Evolutionary conservation across 2,888 invertebrate species (phyloP), one percentile per base, ranked within the genome.

Genomic region (Penaeus monodon): DNA sequence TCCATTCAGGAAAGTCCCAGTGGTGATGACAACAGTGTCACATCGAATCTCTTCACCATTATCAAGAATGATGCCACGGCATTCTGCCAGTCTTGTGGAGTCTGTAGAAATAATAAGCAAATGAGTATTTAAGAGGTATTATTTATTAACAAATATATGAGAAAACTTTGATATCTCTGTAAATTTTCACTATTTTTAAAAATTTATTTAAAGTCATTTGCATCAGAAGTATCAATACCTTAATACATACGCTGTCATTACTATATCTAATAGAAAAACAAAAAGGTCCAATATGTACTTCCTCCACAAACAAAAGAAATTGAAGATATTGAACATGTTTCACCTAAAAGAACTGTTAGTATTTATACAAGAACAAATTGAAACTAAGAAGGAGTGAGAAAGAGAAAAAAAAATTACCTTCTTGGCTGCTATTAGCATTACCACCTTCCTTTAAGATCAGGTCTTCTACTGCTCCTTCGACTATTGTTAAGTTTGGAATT

Each of bases 1-100:
- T 0, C 96, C 97, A 88, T 96, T 94, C 70, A 98, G 93, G 93
- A 98, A 98, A 1, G 97, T 98, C 6, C 97, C 97, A 0, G 97
- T 97, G 94, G 88, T 88, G 74, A 88, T 88, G 10, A 98, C 94
- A 14, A 97, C 96, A 74, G 95, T 93, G 86, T 94, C 93, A 24
- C 95, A 94, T 7, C 92, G 91, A 86, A 96, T 93, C 91, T 93
- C 92, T 27, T 93, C 93, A 4, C 95, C 95, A 92, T 95, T 94
- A 90, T 92, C 94, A 94, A 91, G 10, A 92, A 92, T 44, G n/a
- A 91, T 90, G 12, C 91, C 91, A n/a, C 65, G 24, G 20, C 86
- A 87, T 65, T 78, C 63, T 22, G 70, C 83, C 63, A 27, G 44
- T 38, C 49, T 49, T 14, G 20, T 20, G 14, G 12, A 57, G n/a